These are phyloP conservation scores for Drosophila navojoa DNA, from an alignment of 1,140 invertebrate genomes.

Conservation along the genomic window DNA sequence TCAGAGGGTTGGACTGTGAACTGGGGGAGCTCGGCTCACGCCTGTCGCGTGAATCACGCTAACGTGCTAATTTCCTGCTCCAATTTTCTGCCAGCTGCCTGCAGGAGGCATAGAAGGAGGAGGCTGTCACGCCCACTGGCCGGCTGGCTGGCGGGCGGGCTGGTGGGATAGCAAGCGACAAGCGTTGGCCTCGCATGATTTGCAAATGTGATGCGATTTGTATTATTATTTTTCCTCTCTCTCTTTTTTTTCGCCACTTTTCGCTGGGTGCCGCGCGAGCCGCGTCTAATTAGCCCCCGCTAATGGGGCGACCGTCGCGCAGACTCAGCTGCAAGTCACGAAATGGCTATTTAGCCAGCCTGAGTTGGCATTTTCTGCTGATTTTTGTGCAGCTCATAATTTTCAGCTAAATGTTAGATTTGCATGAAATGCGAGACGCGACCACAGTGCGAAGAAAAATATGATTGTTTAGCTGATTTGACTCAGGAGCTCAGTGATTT, in stretches of 20 bases:
- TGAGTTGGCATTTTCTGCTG: slow-evolving; percentile 64
- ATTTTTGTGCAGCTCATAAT: slow-evolving; percentile 49
- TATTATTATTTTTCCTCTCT: slow-evolving; percentile 60
- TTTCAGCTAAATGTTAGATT: slow-evolving; percentile 67
- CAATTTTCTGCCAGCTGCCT: slow-evolving; percentile 50
- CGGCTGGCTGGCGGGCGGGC: neutral
- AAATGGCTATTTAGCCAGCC: slow-evolving; percentile 71
- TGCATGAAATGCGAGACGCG: slow-evolving; percentile 67
- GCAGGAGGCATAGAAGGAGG: neutral
- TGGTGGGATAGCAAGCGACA: slow-evolving; percentile 7
- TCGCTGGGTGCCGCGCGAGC: too few species aligned
- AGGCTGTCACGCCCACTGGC: slow-evolving; percentile 16
- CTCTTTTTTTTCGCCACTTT: slow-evolving; percentile 5
- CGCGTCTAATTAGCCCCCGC: slow-evolving; percentile 66
- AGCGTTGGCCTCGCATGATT: slow-evolving; percentile 53
- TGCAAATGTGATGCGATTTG: slow-evolving; percentile 73
- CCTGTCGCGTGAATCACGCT: slow-evolving; percentile 78
- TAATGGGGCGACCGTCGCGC: slow-evolving; percentile 69
- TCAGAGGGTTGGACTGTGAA: neutral
- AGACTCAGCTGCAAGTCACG: slow-evolving; percentile 79
- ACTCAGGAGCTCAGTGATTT: too few species aligned
- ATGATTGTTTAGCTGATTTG: slow-evolving; percentile 30
- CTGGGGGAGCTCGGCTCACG: slow-evolving; percentile 20
- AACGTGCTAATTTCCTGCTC: slow-evolving; percentile 72
- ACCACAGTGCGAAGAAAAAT: slow-evolving; percentile 22